A percentile compares a stretch with the other conserved stretches of the same genome.
phyloP scores from a whole-genome alignment of 2,113 vertebrate genomes.

The Eonycteris spelaea region DNA sequence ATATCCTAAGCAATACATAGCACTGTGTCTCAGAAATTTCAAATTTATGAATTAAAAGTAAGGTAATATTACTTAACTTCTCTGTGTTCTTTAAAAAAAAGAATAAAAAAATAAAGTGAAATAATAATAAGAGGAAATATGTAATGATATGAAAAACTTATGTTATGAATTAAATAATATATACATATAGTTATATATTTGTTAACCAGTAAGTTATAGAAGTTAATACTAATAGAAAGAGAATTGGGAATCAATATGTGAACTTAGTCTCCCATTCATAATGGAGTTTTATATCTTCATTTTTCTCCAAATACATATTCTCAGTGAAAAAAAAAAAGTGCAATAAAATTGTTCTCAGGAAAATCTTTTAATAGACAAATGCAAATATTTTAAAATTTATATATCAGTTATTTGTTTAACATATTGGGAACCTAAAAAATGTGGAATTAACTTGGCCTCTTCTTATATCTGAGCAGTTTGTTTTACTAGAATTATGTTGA shows the following conservation, averaged over 20 bases:
- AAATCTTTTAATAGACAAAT: neutral
- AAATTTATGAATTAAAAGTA: neutral
- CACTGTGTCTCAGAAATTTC: neutral
- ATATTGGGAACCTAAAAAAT: neutral
- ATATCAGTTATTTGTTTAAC: neutral
- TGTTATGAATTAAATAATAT: neutral
- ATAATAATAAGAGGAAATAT: neutral
- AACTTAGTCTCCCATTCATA: neutral
- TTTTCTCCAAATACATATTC: neutral
- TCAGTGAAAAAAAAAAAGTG: neutral
- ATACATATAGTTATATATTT: neutral
- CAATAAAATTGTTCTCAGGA: neutral
- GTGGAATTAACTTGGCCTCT: neutral
- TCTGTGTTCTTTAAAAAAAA: no score
- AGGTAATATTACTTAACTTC: neutral
- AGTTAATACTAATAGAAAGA: neutral
- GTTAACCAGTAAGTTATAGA: neutral
- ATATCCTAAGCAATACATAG: neutral
- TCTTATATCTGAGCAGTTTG: neutral
- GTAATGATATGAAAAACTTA: neutral
- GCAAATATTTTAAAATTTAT: neutral
- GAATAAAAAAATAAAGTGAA: no score
- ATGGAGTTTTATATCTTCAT: neutral
- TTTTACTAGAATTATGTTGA: neutral
- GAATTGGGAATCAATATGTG: neutral